Percentiles rank a stretch among this genome's conserved stretches.
phyloP scores from a whole-genome alignment of 2,888 invertebrate genomes.

The Zootermopsis nevadensis region DNA sequence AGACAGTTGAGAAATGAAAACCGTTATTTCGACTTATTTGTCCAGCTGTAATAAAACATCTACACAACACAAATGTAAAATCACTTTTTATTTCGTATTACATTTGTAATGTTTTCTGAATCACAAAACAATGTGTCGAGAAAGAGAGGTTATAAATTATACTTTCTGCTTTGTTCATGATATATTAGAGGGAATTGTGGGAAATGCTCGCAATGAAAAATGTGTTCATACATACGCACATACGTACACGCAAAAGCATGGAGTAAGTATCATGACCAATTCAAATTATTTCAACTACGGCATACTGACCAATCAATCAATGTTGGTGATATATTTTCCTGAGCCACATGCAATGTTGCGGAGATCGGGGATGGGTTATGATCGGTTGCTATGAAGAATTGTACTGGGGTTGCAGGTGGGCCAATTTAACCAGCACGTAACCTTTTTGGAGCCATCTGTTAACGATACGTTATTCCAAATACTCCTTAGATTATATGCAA shows the following conservation, averaged over 20 bases:
- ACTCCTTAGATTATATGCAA: too few species aligned
- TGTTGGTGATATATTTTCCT: background rate
- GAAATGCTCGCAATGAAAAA: background rate
- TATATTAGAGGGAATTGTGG: background rate
- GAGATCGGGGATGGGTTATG: background rate
- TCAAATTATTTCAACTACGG: conserved; percentile 1
- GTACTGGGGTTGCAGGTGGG: too few species aligned
- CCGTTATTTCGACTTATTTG: background rate
- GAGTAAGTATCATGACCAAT: background rate
- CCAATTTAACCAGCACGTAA: too few species aligned
- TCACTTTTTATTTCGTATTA: background rate
- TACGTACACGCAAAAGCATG: too few species aligned
- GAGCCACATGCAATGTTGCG: background rate
- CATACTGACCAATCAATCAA: conserved; percentile 3
- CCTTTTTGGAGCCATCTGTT: too few species aligned
- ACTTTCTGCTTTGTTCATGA: background rate
- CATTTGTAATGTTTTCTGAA: background rate
- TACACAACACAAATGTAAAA: background rate
- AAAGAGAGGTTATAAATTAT: background rate
- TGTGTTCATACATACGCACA: background rate
- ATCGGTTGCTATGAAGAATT: too few species aligned
- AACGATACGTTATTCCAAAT: too few species aligned
- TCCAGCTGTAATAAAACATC: background rate
- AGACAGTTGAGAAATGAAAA: background rate
- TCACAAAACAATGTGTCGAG: background rate